Percentiles rank a stretch among this genome's conserved stretches.
These are phyloP conservation scores for Conus canariensis DNA, from an alignment of 2,888 invertebrate genomes.

Conservation along the genomic window DNA sequence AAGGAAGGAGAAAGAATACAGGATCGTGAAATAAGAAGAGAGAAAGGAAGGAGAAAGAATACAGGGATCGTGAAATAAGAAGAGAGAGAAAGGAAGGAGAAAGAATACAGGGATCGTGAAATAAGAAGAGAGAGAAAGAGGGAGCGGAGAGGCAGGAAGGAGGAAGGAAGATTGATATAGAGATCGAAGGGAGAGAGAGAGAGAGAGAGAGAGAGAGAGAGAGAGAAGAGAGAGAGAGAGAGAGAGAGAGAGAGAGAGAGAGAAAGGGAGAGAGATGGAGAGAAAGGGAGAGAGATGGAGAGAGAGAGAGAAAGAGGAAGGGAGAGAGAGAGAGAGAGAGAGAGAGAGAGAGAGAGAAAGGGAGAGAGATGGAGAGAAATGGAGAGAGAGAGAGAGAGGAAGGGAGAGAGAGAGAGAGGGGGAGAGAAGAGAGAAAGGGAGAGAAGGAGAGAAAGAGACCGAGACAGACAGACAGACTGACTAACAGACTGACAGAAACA, in stretches of 20 bases:
- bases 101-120: background rate
- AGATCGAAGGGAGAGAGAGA: too few species aligned
- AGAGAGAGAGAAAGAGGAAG: background rate
- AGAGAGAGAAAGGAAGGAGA: background rate
- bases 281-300: background rate
- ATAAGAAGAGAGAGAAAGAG: background rate
- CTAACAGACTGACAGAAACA: too few species aligned
- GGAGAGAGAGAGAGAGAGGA: too few species aligned
- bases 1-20: background rate
- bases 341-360: background rate
- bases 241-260: background rate
- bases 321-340: background rate
- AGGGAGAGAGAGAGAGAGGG: too few species aligned
- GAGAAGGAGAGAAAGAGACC: too few species aligned
- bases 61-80: background rate
- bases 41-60: background rate
- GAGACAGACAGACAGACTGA: too few species aligned
- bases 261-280: background rate
- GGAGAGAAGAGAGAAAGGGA: too few species aligned
- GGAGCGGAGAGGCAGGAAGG: background rate
- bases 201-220: background rate
- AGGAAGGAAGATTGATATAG: too few species aligned
- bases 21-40: background rate
- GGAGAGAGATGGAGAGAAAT: too few species aligned
- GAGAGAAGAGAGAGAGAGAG: background rate